These are phyloP conservation scores for Odontocerum albicorne DNA, from an alignment of 2,888 invertebrate genomes.

Conservation along the genomic window DNA sequence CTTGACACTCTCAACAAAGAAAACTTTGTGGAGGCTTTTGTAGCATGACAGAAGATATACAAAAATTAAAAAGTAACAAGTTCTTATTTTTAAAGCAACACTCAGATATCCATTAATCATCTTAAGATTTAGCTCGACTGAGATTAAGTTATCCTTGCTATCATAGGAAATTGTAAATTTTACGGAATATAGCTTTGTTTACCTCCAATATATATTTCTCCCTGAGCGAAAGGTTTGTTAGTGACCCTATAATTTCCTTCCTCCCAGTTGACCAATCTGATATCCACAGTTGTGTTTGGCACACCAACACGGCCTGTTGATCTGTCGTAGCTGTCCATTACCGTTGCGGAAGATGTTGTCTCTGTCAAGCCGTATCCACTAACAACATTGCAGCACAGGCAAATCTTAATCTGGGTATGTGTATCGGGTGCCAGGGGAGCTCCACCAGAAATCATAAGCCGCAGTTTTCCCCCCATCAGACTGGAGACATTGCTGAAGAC, in stretches of 20 bases:
- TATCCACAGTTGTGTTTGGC: conserved; percentile 81
- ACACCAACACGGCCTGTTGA: conserved; percentile 86
- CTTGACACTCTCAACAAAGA: too few species aligned
- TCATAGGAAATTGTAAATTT: too few species aligned
- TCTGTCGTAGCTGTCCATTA: conserved; percentile 72
- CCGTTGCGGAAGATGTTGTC: conserved; percentile 91
- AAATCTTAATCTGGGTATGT: conserved; percentile 89
- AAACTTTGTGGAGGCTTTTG: too few species aligned
- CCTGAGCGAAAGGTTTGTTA: conserved; percentile 84
- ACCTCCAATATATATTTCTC: conserved; percentile 67
- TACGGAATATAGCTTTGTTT: too few species aligned
- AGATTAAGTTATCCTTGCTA: too few species aligned
- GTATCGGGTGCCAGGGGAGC: conserved; percentile 96
- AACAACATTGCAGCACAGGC: conserved; percentile 86
- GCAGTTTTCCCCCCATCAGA: conserved; percentile 86
- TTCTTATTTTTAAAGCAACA: too few species aligned
- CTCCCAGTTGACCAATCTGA: conserved; percentile 88
- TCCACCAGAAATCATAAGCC: conserved; percentile 89
- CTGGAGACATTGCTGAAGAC: conserved; percentile 53
- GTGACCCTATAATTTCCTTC: conserved; percentile 89
- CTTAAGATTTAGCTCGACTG: too few species aligned
- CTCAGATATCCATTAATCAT: too few species aligned
- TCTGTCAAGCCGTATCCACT: conserved; percentile 98
- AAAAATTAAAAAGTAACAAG: too few species aligned
- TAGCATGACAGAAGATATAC: too few species aligned